phyloP scores from a whole-genome alignment of 2,113 vertebrate genomes.

The Bombycilla garrulus region DNA sequence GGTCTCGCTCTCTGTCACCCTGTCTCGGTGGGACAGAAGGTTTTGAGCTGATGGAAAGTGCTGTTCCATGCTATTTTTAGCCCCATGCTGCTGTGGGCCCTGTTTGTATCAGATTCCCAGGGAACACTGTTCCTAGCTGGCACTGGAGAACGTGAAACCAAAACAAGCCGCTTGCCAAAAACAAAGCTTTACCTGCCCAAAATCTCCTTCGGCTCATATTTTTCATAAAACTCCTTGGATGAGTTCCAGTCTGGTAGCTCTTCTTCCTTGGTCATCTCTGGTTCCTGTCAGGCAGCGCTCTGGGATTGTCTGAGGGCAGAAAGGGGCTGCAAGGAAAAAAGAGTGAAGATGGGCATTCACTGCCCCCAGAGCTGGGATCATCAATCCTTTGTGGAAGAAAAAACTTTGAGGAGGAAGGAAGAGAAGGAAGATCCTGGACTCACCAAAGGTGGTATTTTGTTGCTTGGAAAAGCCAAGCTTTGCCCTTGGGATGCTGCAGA shows the following conservation, averaged over 20 bases:
- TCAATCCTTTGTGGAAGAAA: not conserved
- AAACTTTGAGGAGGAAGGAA: not conserved
- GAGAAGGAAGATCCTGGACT: not conserved
- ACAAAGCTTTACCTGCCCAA: slow-evolving; percentile 77
- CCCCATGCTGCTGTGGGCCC: not conserved
- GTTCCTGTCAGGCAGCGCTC: not conserved
- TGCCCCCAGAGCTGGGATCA: not conserved
- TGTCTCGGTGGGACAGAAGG: not conserved
- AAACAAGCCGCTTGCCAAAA: not conserved
- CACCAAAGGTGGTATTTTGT: not conserved
- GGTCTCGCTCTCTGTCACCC: not conserved
- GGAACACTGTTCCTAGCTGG: not conserved
- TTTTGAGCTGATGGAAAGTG: not conserved
- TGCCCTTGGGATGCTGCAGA: not conserved
- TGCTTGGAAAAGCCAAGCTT: not conserved
- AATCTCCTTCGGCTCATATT: slow-evolving; percentile 94
- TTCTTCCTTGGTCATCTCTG: slow-evolving; percentile 80
- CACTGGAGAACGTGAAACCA: not conserved
- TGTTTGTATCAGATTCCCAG: not conserved
- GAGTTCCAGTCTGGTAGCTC: slow-evolving; percentile 85
- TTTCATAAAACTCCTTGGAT: slow-evolving; percentile 91
- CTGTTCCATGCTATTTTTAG: slow-evolving; percentile 7
- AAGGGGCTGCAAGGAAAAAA: not conserved
- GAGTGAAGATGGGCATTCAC: not conserved
- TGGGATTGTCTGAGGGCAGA: not conserved